Base-by-base conservation (phyloP, 2,113 vertebrate species). In the Urocitellus parryii region DNA sequence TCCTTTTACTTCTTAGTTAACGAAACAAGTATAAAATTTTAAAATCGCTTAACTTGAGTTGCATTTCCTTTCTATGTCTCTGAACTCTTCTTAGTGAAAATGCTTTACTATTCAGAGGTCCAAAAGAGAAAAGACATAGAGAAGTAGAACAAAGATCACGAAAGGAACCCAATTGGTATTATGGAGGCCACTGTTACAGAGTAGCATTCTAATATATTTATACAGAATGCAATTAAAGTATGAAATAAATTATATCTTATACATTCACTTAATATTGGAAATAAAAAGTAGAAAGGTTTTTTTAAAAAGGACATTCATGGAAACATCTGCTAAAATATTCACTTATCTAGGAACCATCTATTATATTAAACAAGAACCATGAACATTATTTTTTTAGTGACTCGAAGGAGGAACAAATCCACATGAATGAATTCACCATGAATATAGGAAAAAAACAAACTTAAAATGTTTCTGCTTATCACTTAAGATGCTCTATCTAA, bases 1-100 rank as follows among this genome's bases (percentile, higher is more conserved):
- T 84, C 79, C 13, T 29, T 65, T 72, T 45, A 61, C 27, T 77
- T 27, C 7, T 24, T 78, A 87, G 48, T 77, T 80, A 93, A 65
- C 8, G 65, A 39, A 84, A 93, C 13, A 86, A 87, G 37, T 58
- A 58, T 29, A 48, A 51, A 92, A 80, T 78, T 42, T 42, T 42
- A 80, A 83, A 94, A 93, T 16, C 77, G 17, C 8, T 9, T 39
- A 29, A 68, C 72, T 90, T 86, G 51, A 56, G 45, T 91, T 81
- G 65, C 42, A 84, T 56, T 90, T 96, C 51, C 51, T 96, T 25
- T 94, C 42, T 48, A 3, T 72, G 17, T 70, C 79, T 61, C 68
- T 86, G 25, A 87, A 72, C 34, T 73, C 37, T 61, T 76, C 53
- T 13, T 88, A 13, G 8, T 37, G 45, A 96, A 94, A 89, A 25